Conservation (phyloP, 2,113 vertebrate species). For the Crotalus viridis region DNA sequence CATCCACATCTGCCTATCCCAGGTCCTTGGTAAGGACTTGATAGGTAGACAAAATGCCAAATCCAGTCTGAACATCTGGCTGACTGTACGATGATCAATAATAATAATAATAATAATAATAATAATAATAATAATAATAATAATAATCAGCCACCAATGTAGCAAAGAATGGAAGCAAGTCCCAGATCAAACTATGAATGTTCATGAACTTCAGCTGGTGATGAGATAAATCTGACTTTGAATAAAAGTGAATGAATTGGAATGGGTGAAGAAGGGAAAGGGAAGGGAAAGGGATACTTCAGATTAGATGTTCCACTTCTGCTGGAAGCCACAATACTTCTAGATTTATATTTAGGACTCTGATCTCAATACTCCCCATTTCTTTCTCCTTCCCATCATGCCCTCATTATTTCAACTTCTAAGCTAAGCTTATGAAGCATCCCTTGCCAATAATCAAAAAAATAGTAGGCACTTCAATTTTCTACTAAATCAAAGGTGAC, state of each 20-base stretch:
- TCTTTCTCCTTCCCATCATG: background rate
- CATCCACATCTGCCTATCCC: no score
- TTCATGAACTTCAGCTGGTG: background rate
- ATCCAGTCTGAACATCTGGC: no score
- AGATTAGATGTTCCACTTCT: background rate
- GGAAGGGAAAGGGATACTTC: background rate
- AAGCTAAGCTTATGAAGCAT: background rate
- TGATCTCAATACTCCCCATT: background rate
- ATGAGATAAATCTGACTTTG: background rate
- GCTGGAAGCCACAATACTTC: background rate
- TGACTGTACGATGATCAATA: no score
- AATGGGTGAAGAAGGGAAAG: background rate
- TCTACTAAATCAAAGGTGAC: constrained; percentile 18
- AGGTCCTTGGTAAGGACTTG: no score
- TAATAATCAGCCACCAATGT: background rate
- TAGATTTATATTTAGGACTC: background rate
- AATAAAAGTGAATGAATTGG: background rate
- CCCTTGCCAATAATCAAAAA: background rate
- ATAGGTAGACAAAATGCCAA: no score
- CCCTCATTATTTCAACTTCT: background rate
- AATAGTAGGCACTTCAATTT: constrained; percentile 25
- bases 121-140: no score
- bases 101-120: background rate
- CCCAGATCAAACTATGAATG: background rate
- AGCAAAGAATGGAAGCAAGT: background rate